A percentile compares a stretch with the other conserved stretches of the same genome.
Conservation (phyloP, 2,888 invertebrate genomes). For the Barypeithes pellucidus region DNA sequence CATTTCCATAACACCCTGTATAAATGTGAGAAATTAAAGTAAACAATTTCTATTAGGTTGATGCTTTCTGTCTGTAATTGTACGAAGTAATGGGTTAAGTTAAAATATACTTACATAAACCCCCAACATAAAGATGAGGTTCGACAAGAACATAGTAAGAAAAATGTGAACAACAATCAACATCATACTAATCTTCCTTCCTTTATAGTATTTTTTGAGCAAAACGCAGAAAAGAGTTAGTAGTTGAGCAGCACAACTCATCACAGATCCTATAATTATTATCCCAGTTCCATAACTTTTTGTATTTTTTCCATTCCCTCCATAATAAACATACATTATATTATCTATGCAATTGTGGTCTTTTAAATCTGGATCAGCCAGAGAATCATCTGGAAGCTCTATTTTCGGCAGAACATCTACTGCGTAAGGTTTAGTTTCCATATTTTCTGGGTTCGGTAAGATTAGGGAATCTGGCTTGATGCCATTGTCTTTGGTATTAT, state of each 20-base stretch:
- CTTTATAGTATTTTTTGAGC: constrained; percentile 65
- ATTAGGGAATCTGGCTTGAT: constrained; percentile 66
- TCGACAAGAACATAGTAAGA: constrained; percentile 76
- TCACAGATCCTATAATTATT: constrained; percentile 70
- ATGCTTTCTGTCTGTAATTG: too few relatives aligned
- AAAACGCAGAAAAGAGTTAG: constrained; percentile 71
- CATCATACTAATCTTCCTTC: constrained; percentile 68
- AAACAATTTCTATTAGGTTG: too few relatives aligned
- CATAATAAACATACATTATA: constrained; percentile 82
- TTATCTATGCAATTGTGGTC: constrained; percentile 83
- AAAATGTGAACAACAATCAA: constrained; percentile 77
- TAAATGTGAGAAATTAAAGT: too few relatives aligned
- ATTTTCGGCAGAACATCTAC: constrained; percentile 71
- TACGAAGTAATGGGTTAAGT: background rate
- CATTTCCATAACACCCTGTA: too few relatives aligned
- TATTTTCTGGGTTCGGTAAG: constrained; percentile 66
- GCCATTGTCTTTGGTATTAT: constrained; percentile 61
- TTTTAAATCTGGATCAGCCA: constrained; percentile 78
- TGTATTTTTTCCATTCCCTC: constrained; percentile 72
- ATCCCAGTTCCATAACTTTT: constrained; percentile 74
- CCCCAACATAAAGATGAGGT: constrained; percentile 78
- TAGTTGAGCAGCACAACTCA: constrained; percentile 72
- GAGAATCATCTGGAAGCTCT: constrained; percentile 76
- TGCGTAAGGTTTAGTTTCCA: constrained; percentile 66
- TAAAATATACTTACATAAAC: constrained; percentile 73